Evolutionary conservation across 2,888 invertebrate species (phyloP).

Genomic region (Drosophila yooni): DNA sequence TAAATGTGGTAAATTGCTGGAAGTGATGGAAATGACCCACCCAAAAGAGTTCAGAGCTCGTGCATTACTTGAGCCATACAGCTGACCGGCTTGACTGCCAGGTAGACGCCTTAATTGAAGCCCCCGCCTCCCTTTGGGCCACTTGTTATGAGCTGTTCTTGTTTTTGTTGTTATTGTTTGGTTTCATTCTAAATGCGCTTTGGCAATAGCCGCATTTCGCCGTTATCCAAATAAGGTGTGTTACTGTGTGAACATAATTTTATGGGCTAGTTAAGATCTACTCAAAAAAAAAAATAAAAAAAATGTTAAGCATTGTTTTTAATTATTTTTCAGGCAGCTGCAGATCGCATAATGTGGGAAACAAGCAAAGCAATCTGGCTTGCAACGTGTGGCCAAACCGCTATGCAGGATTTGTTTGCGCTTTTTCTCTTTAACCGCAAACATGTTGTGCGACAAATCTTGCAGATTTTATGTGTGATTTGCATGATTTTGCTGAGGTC

Average conservation of each 20-base stretch:
- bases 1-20: constrained; percentile 25
- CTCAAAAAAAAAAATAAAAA: constrained; percentile 26
- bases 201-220: constrained; percentile 55
- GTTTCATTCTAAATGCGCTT: constrained; percentile 71
- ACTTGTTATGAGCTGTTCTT: constrained; percentile 24
- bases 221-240: constrained; percentile 69
- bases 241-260: constrained; percentile 62
- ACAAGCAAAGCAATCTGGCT: constrained; percentile 5
- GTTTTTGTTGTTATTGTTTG: constrained; percentile 14
- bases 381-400: constrained; percentile 61
- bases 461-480: constrained; percentile 30
- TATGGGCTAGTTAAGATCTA: constrained; percentile 39
- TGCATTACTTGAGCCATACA: constrained; percentile 54
- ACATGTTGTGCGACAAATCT: constrained; percentile 64
- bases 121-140: neutral
- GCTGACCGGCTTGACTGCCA: constrained; percentile 59
- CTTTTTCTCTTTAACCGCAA: constrained; percentile 39
- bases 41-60: constrained; percentile 67
- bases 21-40: constrained; percentile 62
- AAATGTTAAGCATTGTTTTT: constrained; percentile 11
- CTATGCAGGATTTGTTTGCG: constrained; percentile 49
- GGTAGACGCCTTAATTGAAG: constrained; percentile 72
- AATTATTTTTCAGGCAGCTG: constrained; percentile 24
- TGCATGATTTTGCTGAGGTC: constrained; percentile 57
- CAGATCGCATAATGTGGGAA: constrained; percentile 55